Evolutionary conservation across 2,888 invertebrate species (phyloP).

Genomic region (Aleiodes alternator): DNA sequence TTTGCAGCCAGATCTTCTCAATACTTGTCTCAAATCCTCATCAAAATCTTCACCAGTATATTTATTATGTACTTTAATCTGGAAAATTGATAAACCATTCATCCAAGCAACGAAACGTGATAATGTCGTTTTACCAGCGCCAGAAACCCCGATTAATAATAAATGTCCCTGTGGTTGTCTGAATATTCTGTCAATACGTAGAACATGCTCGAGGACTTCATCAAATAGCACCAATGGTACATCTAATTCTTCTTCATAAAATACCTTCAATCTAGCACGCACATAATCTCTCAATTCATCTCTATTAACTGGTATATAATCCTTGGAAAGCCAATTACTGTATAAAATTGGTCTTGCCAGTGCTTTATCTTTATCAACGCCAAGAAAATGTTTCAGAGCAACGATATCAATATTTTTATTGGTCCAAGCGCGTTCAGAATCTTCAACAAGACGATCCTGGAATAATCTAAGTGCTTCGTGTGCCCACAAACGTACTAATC

Average conservation of each 20-base stretch:
- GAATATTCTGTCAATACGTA: conserved; percentile 99
- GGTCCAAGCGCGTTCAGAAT: conserved; percentile 97
- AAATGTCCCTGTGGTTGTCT: conserved; percentile 99
- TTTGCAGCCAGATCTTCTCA: conserved; percentile 91
- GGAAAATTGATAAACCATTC: conserved; percentile 99
- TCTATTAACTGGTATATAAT: conserved; percentile 97
- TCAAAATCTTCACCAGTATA: conserved; percentile 99
- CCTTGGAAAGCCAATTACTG: conserved; percentile 99
- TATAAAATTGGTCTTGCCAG: conserved; percentile 96
- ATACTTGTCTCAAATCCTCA: conserved; percentile 94
- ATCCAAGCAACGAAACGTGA: conserved; percentile 99
- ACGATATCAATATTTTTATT: conserved; percentile 97
- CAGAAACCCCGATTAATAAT: conserved; percentile 97
- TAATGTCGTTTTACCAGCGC: conserved; percentile 99
- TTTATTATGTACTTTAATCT: conserved; percentile 99
- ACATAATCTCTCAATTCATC: conserved; percentile 97
- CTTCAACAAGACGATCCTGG: conserved; percentile 96
- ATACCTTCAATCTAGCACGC: conserved; percentile 96
- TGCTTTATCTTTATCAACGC: conserved; percentile 89
- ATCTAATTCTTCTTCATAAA: conserved; percentile 99
- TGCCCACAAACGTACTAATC: conserved; percentile 98
- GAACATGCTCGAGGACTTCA: conserved; percentile 99
- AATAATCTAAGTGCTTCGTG: conserved; percentile 98
- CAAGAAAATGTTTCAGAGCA: conserved; percentile 95
- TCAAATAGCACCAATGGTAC: conserved; percentile 98